Base-by-base conservation (phyloP, 1,140 invertebrate genomes). In the Macrosteles quadrilineatus region DNA sequence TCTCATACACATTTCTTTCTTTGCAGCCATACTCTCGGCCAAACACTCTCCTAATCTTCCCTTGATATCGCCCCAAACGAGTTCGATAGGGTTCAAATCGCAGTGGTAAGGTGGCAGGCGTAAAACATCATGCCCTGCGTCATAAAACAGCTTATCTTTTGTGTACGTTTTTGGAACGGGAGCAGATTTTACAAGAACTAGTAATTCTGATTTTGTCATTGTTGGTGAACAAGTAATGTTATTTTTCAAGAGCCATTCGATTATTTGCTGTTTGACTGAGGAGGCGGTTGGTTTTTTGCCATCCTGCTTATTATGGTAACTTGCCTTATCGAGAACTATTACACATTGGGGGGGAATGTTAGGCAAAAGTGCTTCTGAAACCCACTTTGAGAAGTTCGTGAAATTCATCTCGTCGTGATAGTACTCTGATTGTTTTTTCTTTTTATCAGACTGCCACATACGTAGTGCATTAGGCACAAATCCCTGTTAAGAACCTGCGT, bases 371-470 rank as follows among this genome's bases (percentile, higher is more conserved):
- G 11, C 11, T 11, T 29, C 23, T 2, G 11, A n/a, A 3, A 62
- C 57, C 25, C 57, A 62, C 25, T 62, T 62, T 62, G 23, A 27
- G 29, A 62, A 62, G 29, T 62, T 62, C 2, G 3, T n/a, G n/a
- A 29, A 62, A 30, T 62, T 30, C 57, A 62, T 62, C 3, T 62
- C 57, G 29, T 62, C 57, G 27, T 29, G 57, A 30, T 62, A 62
- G 29, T 62, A 9, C 2, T 11, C 57, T 11, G 57, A 62, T n/a
- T n/a, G n/a, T n/a, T n/a, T n/a, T n/a, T n/a, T n/a, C 57, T 27
- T 62, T 30, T 27, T 62, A 19, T 25, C 14, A 4, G 47, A 53
- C n/a, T 53, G 47, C 47, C 47, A 53, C n/a, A 53, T 53, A 6
- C 47, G 4, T 53, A 53, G n/a, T 53, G 4, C 47, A 19, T 53